Conservation (phyloP, 2,888 invertebrate genomes). For the Pseudolycoriella hygida region DNA sequence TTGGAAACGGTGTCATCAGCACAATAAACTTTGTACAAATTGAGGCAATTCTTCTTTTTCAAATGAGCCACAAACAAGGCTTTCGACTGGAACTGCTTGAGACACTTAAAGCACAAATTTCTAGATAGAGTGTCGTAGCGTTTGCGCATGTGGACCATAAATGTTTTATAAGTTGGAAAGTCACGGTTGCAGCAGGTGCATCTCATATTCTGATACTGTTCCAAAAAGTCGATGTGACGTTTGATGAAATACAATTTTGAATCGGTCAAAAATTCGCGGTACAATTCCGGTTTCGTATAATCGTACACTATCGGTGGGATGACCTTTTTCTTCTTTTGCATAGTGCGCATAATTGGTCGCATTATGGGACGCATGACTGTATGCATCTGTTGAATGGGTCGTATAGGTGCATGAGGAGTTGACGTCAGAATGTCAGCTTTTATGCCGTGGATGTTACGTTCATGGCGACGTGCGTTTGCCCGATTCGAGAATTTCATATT, state of each 20-base stretch:
- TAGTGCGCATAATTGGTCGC: conserved; percentile 12
- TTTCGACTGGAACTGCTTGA: conserved; percentile 28
- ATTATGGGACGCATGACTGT: conserved; percentile 2
- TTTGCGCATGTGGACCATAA: conserved; percentile 30
- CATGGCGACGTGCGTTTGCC: conserved; percentile 29
- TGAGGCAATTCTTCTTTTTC: conserved; percentile 28
- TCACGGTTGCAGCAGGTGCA: conserved; percentile 27
- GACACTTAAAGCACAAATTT: conserved; percentile 28
- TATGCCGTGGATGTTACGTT: conserved; percentile 26
- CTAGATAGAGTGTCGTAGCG: conserved; percentile 25
- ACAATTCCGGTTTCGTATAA: conserved; percentile 27
- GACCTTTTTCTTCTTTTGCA: conserved; percentile 2
- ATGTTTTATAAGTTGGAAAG: conserved; percentile 27
- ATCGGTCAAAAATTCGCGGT: conserved; percentile 23
- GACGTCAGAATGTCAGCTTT: conserved; percentile 9
- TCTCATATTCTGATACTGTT: conserved; percentile 28
- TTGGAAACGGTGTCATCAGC: conserved; percentile 17
- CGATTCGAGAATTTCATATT: conserved; percentile 28
- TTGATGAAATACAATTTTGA: conserved; percentile 26
- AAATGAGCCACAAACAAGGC: conserved; percentile 29
- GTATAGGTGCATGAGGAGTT: conserved; percentile 14
- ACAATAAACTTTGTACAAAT: conserved; percentile 24
- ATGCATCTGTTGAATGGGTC: neutral
- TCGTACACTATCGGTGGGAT: conserved; percentile 17
- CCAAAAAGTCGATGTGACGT: conserved; percentile 25